Conservation (phyloP, 92 coral and sea anemone species). For the Blastomussa wellsi region DNA sequence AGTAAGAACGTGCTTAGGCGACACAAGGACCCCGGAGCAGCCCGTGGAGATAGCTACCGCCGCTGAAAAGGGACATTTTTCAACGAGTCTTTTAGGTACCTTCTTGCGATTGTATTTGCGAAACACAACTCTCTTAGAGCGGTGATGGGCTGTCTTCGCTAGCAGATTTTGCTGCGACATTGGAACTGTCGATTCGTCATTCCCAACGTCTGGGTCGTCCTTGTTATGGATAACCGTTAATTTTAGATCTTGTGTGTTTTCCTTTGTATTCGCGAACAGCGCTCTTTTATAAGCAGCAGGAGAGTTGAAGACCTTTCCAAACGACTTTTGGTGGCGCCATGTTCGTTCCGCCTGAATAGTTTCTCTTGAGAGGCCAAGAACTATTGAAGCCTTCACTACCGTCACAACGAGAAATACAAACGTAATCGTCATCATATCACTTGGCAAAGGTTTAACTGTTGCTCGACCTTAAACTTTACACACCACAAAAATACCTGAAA, state of each 20-base stretch:
- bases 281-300: not conserved
- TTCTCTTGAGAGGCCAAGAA: conserved; percentile 3
- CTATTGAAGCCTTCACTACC: not conserved
- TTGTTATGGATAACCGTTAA: not conserved
- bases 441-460: not conserved
- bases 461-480: not conserved
- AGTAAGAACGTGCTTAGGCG: conserved; percentile 86
- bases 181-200: not conserved
- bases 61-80: conserved; percentile 78
- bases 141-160: conserved; percentile 12
- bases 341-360: not conserved
- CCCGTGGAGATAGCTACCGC: conserved; percentile 88
- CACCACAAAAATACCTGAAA: not conserved
- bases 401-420: not conserved
- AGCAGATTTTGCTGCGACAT: not conserved
- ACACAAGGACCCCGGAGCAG: conserved; percentile 85
- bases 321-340: conserved; percentile 10
- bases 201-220: not conserved
- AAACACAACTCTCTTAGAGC: conserved; percentile 55
- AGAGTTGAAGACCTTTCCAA: not conserved
- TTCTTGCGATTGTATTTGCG: conserved; percentile 44
- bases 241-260: not conserved
- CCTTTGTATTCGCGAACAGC: not conserved
- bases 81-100: conserved; percentile 58
- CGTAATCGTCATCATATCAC: conserved; percentile 1